phyloP scores from a whole-genome alignment of 2,113 vertebrate genomes.

The Irena cyanogastra region DNA sequence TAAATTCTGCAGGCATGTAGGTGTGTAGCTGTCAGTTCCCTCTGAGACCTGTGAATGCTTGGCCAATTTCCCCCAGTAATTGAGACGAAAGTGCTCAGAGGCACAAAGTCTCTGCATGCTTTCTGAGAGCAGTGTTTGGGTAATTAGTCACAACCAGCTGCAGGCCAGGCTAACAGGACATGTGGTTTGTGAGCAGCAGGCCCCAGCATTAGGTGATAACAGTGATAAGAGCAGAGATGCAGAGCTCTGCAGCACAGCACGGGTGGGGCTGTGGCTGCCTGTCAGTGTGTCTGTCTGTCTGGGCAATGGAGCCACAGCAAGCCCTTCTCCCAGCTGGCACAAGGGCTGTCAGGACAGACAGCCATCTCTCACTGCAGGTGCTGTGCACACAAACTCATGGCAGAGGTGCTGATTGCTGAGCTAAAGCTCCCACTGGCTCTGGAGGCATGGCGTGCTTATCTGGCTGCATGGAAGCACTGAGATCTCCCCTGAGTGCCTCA shows the following conservation, averaged over 20 bases:
- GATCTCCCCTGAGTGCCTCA: not conserved
- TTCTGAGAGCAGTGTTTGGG: not conserved
- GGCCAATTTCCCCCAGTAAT: not conserved
- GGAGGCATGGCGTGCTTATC: fast-evolving
- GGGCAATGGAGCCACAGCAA: not conserved
- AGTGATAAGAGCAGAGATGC: not conserved
- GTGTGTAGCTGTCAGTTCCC: not conserved
- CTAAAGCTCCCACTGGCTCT: not conserved
- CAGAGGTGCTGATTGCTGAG: not conserved
- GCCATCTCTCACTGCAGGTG: fast-evolving
- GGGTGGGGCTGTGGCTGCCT: not conserved
- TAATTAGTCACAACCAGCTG: not conserved
- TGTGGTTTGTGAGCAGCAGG: not conserved
- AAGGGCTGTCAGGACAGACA: not conserved
- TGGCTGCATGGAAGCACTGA: not conserved
- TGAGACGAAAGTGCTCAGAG: not conserved
- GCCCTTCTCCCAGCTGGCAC: not conserved
- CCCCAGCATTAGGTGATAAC: not conserved
- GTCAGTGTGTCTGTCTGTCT: not conserved
- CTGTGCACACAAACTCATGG: not conserved
- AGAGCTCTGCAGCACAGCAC: not conserved
- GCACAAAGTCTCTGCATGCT: not conserved
- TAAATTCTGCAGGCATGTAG: not conserved
- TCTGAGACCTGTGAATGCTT: not conserved
- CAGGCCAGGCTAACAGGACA: not conserved